A percentile compares a stretch with the other conserved stretches of the same genome.
These are phyloP conservation scores for Spheniscus humboldti DNA, from an alignment of 2,797 vertebrate species.

Conservation along the genomic window DNA sequence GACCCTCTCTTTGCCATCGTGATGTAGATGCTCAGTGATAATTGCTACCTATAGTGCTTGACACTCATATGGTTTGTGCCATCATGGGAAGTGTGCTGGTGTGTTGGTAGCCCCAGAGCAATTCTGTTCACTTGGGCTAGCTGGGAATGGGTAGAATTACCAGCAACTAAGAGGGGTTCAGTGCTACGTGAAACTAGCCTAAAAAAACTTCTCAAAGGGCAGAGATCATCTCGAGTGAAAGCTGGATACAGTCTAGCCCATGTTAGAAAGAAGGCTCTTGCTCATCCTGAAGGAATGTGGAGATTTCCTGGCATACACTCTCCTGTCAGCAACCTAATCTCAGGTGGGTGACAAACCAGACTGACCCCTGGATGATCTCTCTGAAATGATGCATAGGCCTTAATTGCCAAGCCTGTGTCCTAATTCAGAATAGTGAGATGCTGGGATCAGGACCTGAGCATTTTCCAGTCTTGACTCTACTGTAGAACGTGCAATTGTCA, in stretches of 20 bases:
- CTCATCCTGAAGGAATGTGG: conserved; percentile 18
- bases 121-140: background rate
- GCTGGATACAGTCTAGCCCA: background rate
- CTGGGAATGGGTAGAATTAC: background rate
- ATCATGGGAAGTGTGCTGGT: rapidly evolving
- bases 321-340: conserved; percentile 28
- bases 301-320: background rate
- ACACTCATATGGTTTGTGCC: background rate
- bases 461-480: background rate
- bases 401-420: background rate
- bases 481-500: rapidly evolving
- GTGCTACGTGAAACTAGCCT: background rate
- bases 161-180: background rate
- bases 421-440: background rate
- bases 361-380: conserved; percentile 3
- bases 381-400: background rate
- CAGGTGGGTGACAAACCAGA: background rate
- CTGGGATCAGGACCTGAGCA: rapidly evolving
- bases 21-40: background rate
- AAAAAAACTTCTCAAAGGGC: background rate
- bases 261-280: background rate
- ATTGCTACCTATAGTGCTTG: background rate
- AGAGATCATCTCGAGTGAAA: background rate
- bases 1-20: rapidly evolving
- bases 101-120: rapidly evolving